Base-by-base conservation (phyloP, 2,797 vertebrate species). In the Takifugu ocellatus region DNA sequence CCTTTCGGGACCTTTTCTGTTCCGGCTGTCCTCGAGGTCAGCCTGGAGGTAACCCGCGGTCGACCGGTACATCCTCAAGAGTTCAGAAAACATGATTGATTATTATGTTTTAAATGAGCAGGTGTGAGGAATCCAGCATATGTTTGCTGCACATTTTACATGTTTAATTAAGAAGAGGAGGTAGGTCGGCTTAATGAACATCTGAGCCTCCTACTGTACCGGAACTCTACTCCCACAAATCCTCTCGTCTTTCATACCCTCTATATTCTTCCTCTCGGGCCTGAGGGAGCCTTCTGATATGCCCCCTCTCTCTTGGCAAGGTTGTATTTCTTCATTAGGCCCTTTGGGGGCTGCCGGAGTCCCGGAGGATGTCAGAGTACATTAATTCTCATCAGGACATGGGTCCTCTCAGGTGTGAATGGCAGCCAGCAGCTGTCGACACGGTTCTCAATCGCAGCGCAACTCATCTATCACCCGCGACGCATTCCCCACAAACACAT, bases 311-410 rank as follows among this genome's bases (percentile, higher is more conserved):
- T 84, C 73, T 80, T 79, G 75, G 88, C 88, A 87, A 90, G 89
- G 85, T 88, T 92, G 86, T 92, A 89, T 92, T 94, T 93, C 88
- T 92, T 93, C 91, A 92, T 93, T 92, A 93, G 90, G 72, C 80
- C 81, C 88, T 93, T 88, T 91, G 77, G 89, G 86, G 88, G 87
- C 88, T 88, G 84, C 73, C 84, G 81, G 78, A 91, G 84, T 94
- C 93, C 92, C 92, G 86, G 77, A 91, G 91, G 93, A 93, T 93
- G 91, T 94, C 93, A 92, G 90, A 94, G 91, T 84, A 93, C 92
- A 94, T 94, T 94, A 93, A 93, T 94, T 95, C 94, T 94, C 92
- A 93, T 94, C 92, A 89, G 91, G 91, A 92, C 89, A 89, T 83
- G 91, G 92, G 89, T 88, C 90, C 90, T 93, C 92, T 93, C 90